Evolutionary conservation across 2,888 invertebrate genomes (phyloP).

Genomic region (Esperia sulphurella): DNA sequence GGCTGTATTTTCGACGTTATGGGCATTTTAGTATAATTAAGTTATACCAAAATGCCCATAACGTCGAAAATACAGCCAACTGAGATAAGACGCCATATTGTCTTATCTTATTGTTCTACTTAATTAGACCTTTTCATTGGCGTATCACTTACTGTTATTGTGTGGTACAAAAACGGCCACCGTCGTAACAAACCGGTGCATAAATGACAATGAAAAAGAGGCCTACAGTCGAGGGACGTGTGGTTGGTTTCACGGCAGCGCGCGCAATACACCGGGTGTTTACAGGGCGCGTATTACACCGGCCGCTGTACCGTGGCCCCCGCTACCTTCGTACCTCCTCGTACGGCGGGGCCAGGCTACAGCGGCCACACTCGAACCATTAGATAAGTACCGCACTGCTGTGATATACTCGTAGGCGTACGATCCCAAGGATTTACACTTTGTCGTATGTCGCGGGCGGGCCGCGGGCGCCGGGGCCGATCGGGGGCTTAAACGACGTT

Average conservation of each 20-base stretch:
- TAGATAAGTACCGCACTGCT: slow-evolving; percentile 64
- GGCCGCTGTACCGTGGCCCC: slow-evolving; percentile 27
- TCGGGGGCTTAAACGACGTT: slow-evolving; percentile 23
- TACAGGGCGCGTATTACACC: slow-evolving; percentile 49
- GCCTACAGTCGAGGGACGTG: neutral
- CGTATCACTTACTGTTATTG: too few relatives aligned
- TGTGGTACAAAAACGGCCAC: too few relatives aligned
- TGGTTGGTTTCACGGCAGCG: neutral
- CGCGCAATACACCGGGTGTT: slow-evolving; percentile 54
- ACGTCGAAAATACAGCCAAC: too few relatives aligned
- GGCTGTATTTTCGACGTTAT: too few relatives aligned
- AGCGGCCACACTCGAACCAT: slow-evolving; percentile 49
- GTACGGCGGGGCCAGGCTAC: slow-evolving; percentile 5
- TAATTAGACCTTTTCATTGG: too few relatives aligned
- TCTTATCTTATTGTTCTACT: too few relatives aligned
- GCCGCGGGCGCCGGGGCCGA: slow-evolving; percentile 22
- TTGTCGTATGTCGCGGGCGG: slow-evolving; percentile 19
- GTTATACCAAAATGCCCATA: too few relatives aligned
- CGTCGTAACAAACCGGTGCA: neutral
- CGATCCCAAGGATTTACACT: slow-evolving; percentile 34
- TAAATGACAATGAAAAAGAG: neutral
- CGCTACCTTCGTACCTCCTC: slow-evolving; percentile 1
- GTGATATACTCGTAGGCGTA: slow-evolving; percentile 65
- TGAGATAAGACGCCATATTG: too few relatives aligned
- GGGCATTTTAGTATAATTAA: too few relatives aligned